A percentile compares a stretch with the other conserved stretches of the same genome.
Conservation (phyloP, 2,888 invertebrate species). For the Leptodirus hochenwartii region DNA sequence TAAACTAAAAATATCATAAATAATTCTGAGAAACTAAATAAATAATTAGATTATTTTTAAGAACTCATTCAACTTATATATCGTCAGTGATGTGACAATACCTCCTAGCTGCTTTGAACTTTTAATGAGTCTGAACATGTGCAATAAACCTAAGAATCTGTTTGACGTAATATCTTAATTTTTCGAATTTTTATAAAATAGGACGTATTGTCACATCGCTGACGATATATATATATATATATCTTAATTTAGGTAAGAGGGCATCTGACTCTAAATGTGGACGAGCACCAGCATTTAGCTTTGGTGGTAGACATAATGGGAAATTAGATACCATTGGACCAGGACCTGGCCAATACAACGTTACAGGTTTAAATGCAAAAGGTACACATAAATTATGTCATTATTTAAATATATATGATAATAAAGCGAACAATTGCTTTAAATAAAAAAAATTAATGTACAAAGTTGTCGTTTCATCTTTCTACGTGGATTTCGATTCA, state of each 20-base stretch:
- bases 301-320: conserved; percentile 46
- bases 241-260: conserved; percentile 40
- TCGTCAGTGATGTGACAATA: too few species aligned
- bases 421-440: not conserved
- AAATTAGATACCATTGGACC: conserved; percentile 51
- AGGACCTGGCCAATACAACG: conserved; percentile 81
- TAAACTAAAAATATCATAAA: not conserved
- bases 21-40: not conserved
- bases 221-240: too few species aligned
- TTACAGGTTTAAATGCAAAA: conserved; percentile 68
- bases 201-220: too few species aligned
- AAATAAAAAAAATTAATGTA: too few species aligned
- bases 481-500: too few species aligned
- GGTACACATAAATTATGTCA: conserved; percentile 40
- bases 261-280: conserved; percentile 58
- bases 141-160: too few species aligned
- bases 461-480: too few species aligned
- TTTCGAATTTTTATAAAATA: too few species aligned
- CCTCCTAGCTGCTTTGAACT: too few species aligned
- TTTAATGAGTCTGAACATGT: too few species aligned
- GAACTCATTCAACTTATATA: not conserved
- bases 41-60: not conserved
- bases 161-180: too few species aligned
- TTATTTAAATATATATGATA: conserved; percentile 6
- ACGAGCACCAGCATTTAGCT: conserved; percentile 67